These are phyloP conservation scores for Folsomia manolachei DNA, from an alignment of 2,888 invertebrate species.

Conservation along the genomic window DNA sequence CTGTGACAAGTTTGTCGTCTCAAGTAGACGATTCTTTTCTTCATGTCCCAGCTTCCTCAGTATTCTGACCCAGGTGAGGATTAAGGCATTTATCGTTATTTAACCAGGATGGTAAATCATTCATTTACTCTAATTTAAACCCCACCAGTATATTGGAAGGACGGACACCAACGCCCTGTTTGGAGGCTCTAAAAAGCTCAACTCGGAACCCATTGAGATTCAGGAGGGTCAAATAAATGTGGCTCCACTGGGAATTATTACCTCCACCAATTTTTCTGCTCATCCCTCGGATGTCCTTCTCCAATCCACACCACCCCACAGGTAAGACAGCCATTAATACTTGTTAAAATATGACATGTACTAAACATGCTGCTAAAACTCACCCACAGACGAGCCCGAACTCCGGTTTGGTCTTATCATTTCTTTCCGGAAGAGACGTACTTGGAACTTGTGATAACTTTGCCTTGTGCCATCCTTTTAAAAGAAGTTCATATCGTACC, in stretches of 20 bases:
- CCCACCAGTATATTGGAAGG: conserved; percentile 50
- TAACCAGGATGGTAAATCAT: too few relatives aligned
- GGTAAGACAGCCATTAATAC: too few relatives aligned
- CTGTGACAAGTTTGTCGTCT: conserved; percentile 47
- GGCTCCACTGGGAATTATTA: conserved; percentile 79
- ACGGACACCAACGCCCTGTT: conserved; percentile 45
- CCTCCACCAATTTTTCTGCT: conserved; percentile 78
- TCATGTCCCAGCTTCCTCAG: conserved; percentile 49
- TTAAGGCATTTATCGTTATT: too few relatives aligned
- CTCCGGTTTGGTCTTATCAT: conserved; percentile 94
- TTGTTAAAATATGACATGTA: too few relatives aligned
- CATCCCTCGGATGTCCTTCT: conserved; percentile 86
- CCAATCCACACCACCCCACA: conserved; percentile 74
- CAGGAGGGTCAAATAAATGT: conserved; percentile 81
- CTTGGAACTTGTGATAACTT: conserved; percentile 78
- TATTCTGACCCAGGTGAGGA: conserved; percentile 46
- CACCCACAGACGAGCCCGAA: conserved; percentile 79
- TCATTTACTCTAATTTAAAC: too few relatives aligned
- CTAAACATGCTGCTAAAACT: too few relatives aligned
- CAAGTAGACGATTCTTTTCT: conserved; percentile 46
- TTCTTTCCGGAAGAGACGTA: conserved; percentile 87
- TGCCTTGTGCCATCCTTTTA: conserved; percentile 83
- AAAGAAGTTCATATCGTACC: conserved; percentile 85
- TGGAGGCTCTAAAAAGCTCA: conserved; percentile 47
- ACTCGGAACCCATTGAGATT: conserved; percentile 59